Evolutionary conservation across 2,888 invertebrate species (phyloP).

Genomic region (Heliconius hortense): DNA sequence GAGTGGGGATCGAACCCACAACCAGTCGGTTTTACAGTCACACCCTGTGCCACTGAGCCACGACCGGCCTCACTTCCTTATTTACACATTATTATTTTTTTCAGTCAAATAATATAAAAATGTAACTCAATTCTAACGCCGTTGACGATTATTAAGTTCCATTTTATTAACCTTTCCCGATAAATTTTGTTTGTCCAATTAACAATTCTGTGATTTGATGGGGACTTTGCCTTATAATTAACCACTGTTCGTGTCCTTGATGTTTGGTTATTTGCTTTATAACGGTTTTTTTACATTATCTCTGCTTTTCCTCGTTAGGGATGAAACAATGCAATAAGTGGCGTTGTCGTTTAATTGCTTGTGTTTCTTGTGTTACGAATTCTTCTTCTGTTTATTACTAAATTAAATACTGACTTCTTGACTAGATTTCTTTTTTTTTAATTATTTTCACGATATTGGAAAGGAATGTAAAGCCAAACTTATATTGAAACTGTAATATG

Average conservation of each 20-base stretch:
- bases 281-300: neutral
- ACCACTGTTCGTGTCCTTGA: constrained; percentile 15
- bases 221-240: constrained; percentile 30
- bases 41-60: too few relatives aligned
- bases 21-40: too few relatives aligned
- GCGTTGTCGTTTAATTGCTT: neutral
- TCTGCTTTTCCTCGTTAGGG: neutral
- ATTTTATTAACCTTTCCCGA: constrained; percentile 28
- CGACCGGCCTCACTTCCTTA: too few relatives aligned
- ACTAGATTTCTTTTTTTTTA: too few relatives aligned
- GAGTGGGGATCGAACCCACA: too few relatives aligned
- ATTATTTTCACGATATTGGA: too few relatives aligned
- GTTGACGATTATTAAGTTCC: constrained; percentile 22
- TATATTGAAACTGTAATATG: too few relatives aligned
- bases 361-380: neutral
- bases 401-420: neutral
- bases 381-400: neutral
- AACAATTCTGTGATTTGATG: constrained; percentile 29
- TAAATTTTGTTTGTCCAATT: constrained; percentile 31
- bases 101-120: neutral
- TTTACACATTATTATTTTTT: neutral
- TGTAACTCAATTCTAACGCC: neutral
- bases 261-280: constrained; percentile 10
- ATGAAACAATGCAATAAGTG: constrained; percentile 1
- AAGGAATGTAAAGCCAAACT: too few relatives aligned